These are phyloP conservation scores for Nezara viridula DNA, from an alignment of 2,888 invertebrate genomes.

Conservation along the genomic window DNA sequence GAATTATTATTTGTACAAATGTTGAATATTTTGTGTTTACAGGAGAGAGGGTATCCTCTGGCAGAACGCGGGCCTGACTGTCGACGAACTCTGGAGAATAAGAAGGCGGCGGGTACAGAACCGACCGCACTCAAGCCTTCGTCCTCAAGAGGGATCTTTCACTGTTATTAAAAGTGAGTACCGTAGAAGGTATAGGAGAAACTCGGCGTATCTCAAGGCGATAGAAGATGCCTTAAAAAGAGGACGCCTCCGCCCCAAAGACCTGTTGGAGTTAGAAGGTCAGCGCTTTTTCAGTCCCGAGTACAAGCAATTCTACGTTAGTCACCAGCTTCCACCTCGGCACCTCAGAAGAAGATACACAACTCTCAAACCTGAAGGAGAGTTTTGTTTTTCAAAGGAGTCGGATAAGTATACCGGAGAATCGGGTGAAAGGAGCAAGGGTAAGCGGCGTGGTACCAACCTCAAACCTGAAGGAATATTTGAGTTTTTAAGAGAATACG, in stretches of 20 bases:
- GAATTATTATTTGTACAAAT: background rate
- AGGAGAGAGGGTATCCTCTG: conserved; percentile 44
- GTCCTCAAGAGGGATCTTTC: conserved; percentile 63
- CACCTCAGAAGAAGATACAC: conserved; percentile 64
- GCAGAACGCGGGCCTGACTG: conserved; percentile 62
- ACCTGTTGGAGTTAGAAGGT: conserved; percentile 64
- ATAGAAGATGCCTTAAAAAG: conserved; percentile 60
- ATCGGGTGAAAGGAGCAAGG: conserved; percentile 60
- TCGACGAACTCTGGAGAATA: conserved; percentile 64
- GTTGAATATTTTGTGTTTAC: background rate
- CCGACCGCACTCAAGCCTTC: conserved; percentile 62
- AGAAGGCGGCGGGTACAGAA: conserved; percentile 62
- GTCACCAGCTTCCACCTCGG: conserved; percentile 18
- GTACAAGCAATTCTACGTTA: conserved; percentile 59
- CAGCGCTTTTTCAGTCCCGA: conserved; percentile 62
- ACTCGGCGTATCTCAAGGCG: conserved; percentile 58
- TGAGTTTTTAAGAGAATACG: conserved; percentile 61
- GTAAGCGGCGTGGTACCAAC: conserved; percentile 53
- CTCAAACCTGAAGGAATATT: conserved; percentile 63
- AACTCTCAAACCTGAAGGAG: conserved; percentile 64
- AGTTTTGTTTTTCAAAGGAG: conserved; percentile 62
- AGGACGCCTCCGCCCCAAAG: conserved; percentile 56
- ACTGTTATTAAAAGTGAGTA: conserved; percentile 64
- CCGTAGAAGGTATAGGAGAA: conserved; percentile 62
- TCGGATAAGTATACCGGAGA: conserved; percentile 61